Base-by-base conservation (phyloP, 2,113 vertebrate species). In the Nycticorax nycticorax region DNA sequence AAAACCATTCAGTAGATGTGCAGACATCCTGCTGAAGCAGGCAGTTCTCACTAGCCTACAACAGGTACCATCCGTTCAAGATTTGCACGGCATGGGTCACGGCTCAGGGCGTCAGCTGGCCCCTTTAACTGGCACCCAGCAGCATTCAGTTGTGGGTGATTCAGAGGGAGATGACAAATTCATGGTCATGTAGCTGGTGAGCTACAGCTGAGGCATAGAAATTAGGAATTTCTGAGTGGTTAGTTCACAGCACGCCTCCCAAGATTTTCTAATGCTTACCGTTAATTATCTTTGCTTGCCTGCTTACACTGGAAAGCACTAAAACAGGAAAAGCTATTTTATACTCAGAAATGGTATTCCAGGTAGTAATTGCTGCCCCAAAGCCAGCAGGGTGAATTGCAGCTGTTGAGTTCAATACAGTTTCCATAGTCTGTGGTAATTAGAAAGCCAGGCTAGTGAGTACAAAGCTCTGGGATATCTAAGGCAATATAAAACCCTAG, bases 231-330 rank as follows among this genome's bases (percentile, higher is more conserved):
- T 85, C 48, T 86, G n/a, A 14, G 33, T 43, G 37, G 37, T 56
- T 21, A 50, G 19, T 73, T 91, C 53, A 83, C 83, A 83, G 67
- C 39, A 48, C 1, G 1, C 57, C 14, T 47, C 27, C 50, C 32
- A 80, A 20, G 53, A 52, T 67, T 89, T 95, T 92, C 55, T 67
- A 15, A n/a, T 83, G 56, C 48, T 73, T 78, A 26, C 74, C 1
- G 2, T 67, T 45, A 17, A 66, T 84, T 72, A 30, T 80, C 48
- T 89, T 80, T 83, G 43, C 62, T 85, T 89, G 37, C 68, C 47
- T 75, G 66, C 85, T 92, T 78, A 60, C 50, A 30, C 33, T 74
- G 80, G 68, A 66, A 91, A 92, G 35, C 60, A 20, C 89, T 87
- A 87, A 22, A 71, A 47, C 50, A 77, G 45, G 80, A 80, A 84